Evolutionary conservation across 1,140 invertebrate species (phyloP).

Genomic region (Penaeus vannamei): DNA sequence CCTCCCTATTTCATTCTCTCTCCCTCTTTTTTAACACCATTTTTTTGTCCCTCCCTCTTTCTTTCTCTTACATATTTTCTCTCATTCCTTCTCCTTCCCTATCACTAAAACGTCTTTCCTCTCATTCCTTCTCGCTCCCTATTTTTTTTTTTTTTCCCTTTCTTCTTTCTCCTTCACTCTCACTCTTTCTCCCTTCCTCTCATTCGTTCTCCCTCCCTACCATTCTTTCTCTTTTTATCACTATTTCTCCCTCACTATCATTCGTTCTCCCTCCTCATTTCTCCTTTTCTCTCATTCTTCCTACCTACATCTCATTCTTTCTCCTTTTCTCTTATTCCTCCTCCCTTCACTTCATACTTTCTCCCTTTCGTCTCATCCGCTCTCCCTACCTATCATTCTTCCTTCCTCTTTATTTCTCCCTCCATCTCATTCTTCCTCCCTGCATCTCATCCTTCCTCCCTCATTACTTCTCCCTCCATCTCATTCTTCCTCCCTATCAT

Average conservation of each 20-base stretch:
- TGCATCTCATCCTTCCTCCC: background rate
- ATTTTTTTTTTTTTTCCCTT: background rate
- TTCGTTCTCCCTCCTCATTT: too few species aligned
- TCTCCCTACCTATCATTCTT: too few species aligned
- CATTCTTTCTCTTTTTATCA: background rate
- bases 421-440: background rate
- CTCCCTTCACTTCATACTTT: too few species aligned
- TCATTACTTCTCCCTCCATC: too few species aligned
- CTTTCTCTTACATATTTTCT: slow-evolving; percentile 2
- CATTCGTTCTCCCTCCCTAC: too few species aligned
- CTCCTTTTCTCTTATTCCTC: too few species aligned
- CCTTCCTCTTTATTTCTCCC: background rate
- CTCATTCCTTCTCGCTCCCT: background rate
- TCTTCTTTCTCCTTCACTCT: slow-evolving; percentile 18
- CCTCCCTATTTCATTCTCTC: slow-evolving; percentile 21
- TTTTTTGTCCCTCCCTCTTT: background rate
- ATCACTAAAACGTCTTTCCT: background rate
- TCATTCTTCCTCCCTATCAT: background rate
- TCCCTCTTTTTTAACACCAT: background rate
- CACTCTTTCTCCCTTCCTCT: background rate
- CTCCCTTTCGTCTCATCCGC: background rate
- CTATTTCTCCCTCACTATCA: background rate
- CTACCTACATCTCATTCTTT: too few species aligned
- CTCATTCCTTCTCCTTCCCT: background rate
- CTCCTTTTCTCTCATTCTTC: too few species aligned